Conservation (phyloP, 1,140 invertebrate genomes). For the Listronotus oregonensis region DNA sequence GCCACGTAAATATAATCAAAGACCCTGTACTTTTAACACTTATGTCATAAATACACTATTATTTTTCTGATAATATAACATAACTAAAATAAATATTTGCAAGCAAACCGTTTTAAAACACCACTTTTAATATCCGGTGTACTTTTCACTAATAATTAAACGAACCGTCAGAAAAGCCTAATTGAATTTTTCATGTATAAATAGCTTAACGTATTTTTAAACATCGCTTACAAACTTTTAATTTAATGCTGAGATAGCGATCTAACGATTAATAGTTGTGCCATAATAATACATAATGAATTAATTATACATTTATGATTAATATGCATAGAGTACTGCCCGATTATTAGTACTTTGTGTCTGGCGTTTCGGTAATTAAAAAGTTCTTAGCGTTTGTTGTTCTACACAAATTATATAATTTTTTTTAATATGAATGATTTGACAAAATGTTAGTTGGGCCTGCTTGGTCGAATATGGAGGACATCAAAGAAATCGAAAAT, state of each 20-base stretch:
- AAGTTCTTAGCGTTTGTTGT: not conserved
- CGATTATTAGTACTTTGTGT: conserved; percentile 19
- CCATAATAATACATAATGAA: conserved; percentile 34
- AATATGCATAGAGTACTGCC: conserved; percentile 26
- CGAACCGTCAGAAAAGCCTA: conserved; percentile 9
- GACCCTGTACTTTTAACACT: too few relatives aligned
- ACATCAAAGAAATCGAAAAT: too few relatives aligned
- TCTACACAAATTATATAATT: too few relatives aligned
- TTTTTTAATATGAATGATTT: too few relatives aligned
- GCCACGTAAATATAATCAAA: too few relatives aligned
- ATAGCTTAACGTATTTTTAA: conserved; percentile 17
- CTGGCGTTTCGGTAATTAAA: conserved; percentile 10
- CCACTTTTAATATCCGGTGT: not conserved
- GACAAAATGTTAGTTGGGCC: too few relatives aligned
- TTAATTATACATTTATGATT: conserved; percentile 23
- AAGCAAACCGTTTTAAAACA: not conserved
- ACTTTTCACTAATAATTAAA: conserved; percentile 4
- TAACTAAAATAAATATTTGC: too few relatives aligned
- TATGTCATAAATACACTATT: too few relatives aligned
- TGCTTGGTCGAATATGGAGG: too few relatives aligned
- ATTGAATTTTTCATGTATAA: conserved; percentile 21
- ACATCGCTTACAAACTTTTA: conserved; percentile 2
- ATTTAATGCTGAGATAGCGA: conserved; percentile 19
- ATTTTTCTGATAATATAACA: too few relatives aligned
- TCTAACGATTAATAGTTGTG: conserved; percentile 23